phyloP scores from a whole-genome alignment of 2,888 invertebrate genomes.

The Arctia plantaginis region DNA sequence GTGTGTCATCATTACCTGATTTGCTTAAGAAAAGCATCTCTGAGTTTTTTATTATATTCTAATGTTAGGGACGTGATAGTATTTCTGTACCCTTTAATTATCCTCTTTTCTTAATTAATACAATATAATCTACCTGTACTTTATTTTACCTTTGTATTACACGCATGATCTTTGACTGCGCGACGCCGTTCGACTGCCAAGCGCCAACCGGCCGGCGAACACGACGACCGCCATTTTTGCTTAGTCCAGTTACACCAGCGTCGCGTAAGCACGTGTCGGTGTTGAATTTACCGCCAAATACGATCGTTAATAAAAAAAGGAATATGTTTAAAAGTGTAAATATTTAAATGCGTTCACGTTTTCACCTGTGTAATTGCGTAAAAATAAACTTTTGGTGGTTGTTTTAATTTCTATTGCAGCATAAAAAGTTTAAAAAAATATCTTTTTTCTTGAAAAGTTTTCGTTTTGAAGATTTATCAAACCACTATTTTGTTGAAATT shows the following conservation, averaged over 20 bases:
- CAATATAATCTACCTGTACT: conserved; percentile 22
- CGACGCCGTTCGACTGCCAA: conserved; percentile 53
- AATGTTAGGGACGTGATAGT: too few relatives aligned
- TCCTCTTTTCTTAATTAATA: not conserved
- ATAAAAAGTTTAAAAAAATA: conserved; percentile 60
- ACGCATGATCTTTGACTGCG: conserved; percentile 72
- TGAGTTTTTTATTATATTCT: too few relatives aligned
- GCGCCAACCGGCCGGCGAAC: conserved; percentile 41
- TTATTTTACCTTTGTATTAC: conserved; percentile 57
- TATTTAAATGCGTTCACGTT: conserved; percentile 49
- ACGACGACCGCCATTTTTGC: conserved; percentile 69
- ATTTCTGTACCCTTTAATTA: not conserved
- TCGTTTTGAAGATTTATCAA: conserved; percentile 39
- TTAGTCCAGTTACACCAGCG: conserved; percentile 75
- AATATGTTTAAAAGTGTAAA: conserved; percentile 56
- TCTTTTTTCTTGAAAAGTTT: conserved; percentile 48
- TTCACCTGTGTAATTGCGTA: conserved; percentile 46
- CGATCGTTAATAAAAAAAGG: conserved; percentile 70
- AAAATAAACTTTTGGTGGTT: conserved; percentile 42
- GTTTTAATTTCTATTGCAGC: conserved; percentile 37
- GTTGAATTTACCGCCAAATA: conserved; percentile 50
- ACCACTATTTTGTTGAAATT: conserved; percentile 45
- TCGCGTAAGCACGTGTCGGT: conserved; percentile 56
- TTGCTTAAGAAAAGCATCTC: not conserved
- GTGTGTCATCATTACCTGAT: too few relatives aligned